Base-by-base conservation (phyloP, 2,113 vertebrate species). In the Sporophila hypoxantha region DNA sequence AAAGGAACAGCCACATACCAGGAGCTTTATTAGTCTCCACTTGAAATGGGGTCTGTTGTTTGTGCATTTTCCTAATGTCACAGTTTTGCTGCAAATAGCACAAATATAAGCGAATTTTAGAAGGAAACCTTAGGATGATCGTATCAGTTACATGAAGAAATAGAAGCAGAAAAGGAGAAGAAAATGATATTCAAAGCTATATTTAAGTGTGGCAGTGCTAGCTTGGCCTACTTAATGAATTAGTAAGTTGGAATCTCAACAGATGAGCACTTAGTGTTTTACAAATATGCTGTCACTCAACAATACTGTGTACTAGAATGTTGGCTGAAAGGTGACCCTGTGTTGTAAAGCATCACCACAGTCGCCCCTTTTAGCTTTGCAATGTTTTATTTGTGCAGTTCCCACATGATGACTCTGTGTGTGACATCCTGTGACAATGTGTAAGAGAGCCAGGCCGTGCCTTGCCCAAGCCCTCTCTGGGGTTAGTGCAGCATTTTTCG, bases 401-500 rank as follows among this genome's bases (percentile, higher is more conserved):
- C 21, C 8, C 55, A 10, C 22, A 3, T 0, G 42, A 20, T 42
- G 32, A 10, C 17, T 42, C 5, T 4, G 0, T 2, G 8, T 37
- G 57, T 14, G 30, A 60, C 39, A 26, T 12, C 39, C 73, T 50
- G 21, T 3, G 3, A 27, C 42, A 55, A 2, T 0, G 2, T 6
- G 2, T 5, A 9, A 36, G 55, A 26, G 39, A 29, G 49, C 11
- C 67, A 21, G 6, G 46, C 5, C 0, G 0, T 8, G 32, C 37
- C 1, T 4, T 36, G 9, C 20, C 26, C 19, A 1, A 2, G 16
- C 13, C 3, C 55, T 17, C 20, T 4, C 46, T n/a, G 74, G 19
- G 12, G 15, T 6, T 9, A 10, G 39, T 0, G 0, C 6, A 5
- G 76, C 6, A 0, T 2, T 64, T 52, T 73, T 29, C 0, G 1